Evolutionary conservation across 2,888 invertebrate species (phyloP), one percentile per base, ranked within the genome.

Genomic region (Thymelicus acteon): DNA sequence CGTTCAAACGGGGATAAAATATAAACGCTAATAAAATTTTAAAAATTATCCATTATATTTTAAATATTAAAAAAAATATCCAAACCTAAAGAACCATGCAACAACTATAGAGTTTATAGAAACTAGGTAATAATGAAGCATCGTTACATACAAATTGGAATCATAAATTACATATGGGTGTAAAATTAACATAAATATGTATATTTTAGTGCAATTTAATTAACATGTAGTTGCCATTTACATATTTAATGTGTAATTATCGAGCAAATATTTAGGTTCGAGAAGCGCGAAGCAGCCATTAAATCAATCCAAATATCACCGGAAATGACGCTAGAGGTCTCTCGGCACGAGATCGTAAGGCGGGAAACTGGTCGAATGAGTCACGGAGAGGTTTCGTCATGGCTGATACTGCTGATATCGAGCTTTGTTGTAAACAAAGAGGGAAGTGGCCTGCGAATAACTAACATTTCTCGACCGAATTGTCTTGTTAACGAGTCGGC

Each of bases 301-400:
- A 67, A 67, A 67, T 67, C 60, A 67, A 61, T 12, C 47, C 37
- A 58, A 64, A 60, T 71, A 65, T 60, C 65, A 71, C 60, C 60
- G 71, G 71, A 71, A 65, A 64, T 49, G 19, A 71, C 49, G 19
- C 24, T n/a, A 65, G 52, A 65, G 44, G 68, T 69, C 61, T 44
- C 57, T n/a, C n/a, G 37, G 65, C 19, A 19, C 52, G 52, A 52
- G 52, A 57, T 19, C 47, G 40, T 13, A 40, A 54, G 10, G 24
- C 15, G 58, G 47, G n/a, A 58, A 58, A 66, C 66, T 66, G 58
- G 58, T 67, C 60, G n/a, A 37, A 48, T 67, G 67, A 67, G 13
- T 67, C 60, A 67, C 19, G 37, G 5, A n/a, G 13, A 48, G 48
- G 40, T 67, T 60, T n/a, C 15, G 39, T 60, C 60, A 60, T 49